Evolutionary conservation across 2,888 invertebrate species (phyloP).

Genomic region (Drosophila nigritarsus): DNA sequence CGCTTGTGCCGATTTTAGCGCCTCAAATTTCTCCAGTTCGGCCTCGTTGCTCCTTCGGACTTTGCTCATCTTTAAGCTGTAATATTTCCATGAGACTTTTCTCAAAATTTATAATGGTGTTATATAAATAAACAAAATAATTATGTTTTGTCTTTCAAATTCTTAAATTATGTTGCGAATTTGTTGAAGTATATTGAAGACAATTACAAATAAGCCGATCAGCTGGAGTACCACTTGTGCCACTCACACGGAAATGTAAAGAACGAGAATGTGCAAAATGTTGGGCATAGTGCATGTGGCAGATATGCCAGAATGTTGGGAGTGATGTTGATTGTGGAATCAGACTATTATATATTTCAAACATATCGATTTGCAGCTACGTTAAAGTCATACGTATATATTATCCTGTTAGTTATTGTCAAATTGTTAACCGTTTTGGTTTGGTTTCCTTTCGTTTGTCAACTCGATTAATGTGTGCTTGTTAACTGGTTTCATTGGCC

Average conservation of each 20-base stretch:
- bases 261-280: neutral
- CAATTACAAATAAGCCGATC: no score
- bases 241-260: neutral
- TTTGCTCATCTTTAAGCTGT: neutral
- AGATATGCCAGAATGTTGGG: neutral
- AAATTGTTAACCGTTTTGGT: neutral
- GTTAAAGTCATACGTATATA: neutral
- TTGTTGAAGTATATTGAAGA: no score
- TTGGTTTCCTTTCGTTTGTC: neutral
- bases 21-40: neutral
- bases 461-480: neutral
- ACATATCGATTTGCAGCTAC: neutral
- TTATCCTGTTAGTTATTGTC: neutral
- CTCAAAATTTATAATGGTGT: no score
- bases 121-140: no score
- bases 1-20: no score
- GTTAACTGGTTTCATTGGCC: neutral
- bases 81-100: neutral
- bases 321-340: neutral
- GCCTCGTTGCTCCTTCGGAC: neutral
- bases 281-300: neutral
- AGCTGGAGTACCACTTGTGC: no score
- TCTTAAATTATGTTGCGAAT: no score
- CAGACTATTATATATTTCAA: neutral
- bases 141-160: neutral